phyloP scores from a whole-genome alignment of 2,888 invertebrate genomes.

The Caprella mutica region DNA sequence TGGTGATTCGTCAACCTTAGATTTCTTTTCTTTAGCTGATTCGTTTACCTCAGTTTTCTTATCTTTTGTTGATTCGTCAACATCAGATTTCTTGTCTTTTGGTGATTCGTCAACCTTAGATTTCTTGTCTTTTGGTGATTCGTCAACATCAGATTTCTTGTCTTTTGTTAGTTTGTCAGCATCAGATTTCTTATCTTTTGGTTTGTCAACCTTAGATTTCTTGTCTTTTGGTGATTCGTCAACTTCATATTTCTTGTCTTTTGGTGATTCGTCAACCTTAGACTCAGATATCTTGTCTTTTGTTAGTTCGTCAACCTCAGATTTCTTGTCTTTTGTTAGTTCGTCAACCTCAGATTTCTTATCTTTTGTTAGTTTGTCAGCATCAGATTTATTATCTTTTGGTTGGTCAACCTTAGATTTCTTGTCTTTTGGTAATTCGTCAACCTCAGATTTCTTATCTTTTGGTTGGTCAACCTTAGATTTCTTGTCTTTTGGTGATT shows the following conservation, averaged over 20 bases:
- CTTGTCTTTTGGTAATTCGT: background rate
- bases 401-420: background rate
- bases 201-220: no score
- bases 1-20: no score
- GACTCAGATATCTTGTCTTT: no score
- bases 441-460: background rate
- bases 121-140: constrained; percentile 29
- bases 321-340: no score
- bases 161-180: no score
- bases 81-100: background rate
- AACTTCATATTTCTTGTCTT: no score
- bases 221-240: no score
- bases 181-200: no score
- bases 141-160: constrained; percentile 21
- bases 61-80: constrained; percentile 28
- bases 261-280: no score
- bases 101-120: constrained; percentile 20
- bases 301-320: no score
- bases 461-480: background rate
- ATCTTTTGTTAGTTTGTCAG: background rate
- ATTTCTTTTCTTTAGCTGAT: constrained; percentile 11
- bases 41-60: constrained; percentile 17
- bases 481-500: background rate
- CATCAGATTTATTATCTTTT: background rate
- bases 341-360: no score